phyloP scores from a whole-genome alignment of 2,888 invertebrate genomes.

The Meliscaeva auricollis region DNA sequence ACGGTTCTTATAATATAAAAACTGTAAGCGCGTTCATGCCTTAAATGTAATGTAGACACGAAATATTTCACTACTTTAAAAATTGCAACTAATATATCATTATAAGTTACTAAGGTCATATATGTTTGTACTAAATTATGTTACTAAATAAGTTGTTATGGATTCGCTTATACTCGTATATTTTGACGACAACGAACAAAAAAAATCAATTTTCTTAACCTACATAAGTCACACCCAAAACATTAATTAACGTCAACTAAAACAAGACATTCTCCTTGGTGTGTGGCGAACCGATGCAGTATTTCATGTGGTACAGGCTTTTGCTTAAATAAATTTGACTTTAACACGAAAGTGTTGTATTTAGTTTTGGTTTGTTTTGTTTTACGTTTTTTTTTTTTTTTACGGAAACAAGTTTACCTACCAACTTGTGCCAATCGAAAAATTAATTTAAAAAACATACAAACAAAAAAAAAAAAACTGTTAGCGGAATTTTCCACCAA shows the following conservation, averaged over 20 bases:
- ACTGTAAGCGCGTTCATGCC: too few relatives aligned
- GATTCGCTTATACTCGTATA: background rate
- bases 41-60: background rate
- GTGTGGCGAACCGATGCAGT: conserved; percentile 36
- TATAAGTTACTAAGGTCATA: background rate
- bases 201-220: conserved; percentile 36
- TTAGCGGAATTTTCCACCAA: conserved; percentile 9
- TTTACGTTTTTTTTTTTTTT: conserved; percentile 16
- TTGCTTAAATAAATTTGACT: conserved; percentile 38
- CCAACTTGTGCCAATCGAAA: conserved; percentile 34
- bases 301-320: conserved; percentile 23
- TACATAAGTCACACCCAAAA: conserved; percentile 15
- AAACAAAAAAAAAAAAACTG: conserved; percentile 7
- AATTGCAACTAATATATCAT: background rate
- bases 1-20: too few relatives aligned
- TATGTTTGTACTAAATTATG: background rate
- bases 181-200: background rate
- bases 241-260: conserved; percentile 27
- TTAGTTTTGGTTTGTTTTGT: conserved; percentile 1
- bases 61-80: background rate
- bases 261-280: conserved; percentile 37
- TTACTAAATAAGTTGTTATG: background rate
- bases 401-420: conserved; percentile 30
- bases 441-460: conserved; percentile 31
- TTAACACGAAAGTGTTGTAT: conserved; percentile 54